phyloP scores from a whole-genome alignment of 2,113 vertebrate species.

The Sus scrofa region T2T-Sscrofa CM000812.6:229188001-229188500 shows the following conservation, averaged over 20 bases:
- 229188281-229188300: slow-evolving; percentile 77
- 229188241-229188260: slow-evolving; percentile 70
- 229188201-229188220: slow-evolving; percentile 73
- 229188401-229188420: slow-evolving; percentile 60
- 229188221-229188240: slow-evolving; percentile 82
- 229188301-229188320: slow-evolving; percentile 82
- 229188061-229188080: neutral
- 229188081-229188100: neutral
- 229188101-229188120: slow-evolving; percentile 68
- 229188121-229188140: slow-evolving; percentile 71
- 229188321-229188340: slow-evolving; percentile 68
- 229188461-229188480: neutral
- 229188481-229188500: neutral
- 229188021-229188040: slow-evolving; percentile 16
- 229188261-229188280: slow-evolving; percentile 78
- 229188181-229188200: slow-evolving; percentile 64
- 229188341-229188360: slow-evolving; percentile 66
- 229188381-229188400: slow-evolving; percentile 70
- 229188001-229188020: neutral
- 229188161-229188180: slow-evolving; percentile 74
- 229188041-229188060: neutral
- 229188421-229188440: slow-evolving; percentile 20
- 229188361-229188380: slow-evolving; percentile 57
- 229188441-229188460: neutral
- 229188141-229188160: slow-evolving; percentile 76